Percentiles rank a stretch among this genome's conserved stretches.
phyloP scores from a whole-genome alignment of 2,797 vertebrate genomes.

The Psittacula echo region DNA sequence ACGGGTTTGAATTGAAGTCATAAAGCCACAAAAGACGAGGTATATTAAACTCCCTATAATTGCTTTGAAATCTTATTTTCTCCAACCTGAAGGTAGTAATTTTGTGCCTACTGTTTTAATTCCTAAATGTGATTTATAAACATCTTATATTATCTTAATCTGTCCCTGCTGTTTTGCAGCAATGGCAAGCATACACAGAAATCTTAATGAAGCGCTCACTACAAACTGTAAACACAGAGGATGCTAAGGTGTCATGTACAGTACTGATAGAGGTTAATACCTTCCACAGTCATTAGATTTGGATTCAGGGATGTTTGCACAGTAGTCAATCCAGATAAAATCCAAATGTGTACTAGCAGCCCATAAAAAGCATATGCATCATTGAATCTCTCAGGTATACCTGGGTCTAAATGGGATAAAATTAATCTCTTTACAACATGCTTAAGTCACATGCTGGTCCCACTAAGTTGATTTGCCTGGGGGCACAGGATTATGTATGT shows the following conservation, averaged over 20 bases:
- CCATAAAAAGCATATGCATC: neutral
- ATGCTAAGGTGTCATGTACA: conserved; percentile 8
- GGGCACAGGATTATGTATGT: too few species aligned
- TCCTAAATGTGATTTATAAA: conserved; percentile 43
- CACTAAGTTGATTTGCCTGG: neutral
- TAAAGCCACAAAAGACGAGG: neutral
- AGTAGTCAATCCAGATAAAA: conserved; percentile 39
- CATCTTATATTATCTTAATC: conserved; percentile 27
- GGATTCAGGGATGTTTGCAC: conserved; percentile 17
- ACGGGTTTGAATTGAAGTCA: neutral
- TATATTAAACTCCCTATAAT: neutral
- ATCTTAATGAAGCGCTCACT: conserved; percentile 41
- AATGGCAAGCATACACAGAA: conserved; percentile 5
- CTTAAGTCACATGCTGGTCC: neutral
- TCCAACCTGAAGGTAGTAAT: neutral
- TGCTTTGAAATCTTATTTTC: conserved; percentile 48
- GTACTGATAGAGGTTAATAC: conserved; percentile 25
- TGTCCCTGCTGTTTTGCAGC: conserved; percentile 6
- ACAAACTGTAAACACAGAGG: conserved; percentile 35
- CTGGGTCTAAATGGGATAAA: conserved; percentile 10
- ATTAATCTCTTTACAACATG: neutral
- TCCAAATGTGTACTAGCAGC: neutral
- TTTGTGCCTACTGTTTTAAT: conserved; percentile 34
- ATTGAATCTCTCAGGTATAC: neutral
- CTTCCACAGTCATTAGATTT: conserved; percentile 8